Evolutionary conservation across 92 coral and sea anemone genomes (phyloP).

Genomic region (Pocillopora grandis): DNA sequence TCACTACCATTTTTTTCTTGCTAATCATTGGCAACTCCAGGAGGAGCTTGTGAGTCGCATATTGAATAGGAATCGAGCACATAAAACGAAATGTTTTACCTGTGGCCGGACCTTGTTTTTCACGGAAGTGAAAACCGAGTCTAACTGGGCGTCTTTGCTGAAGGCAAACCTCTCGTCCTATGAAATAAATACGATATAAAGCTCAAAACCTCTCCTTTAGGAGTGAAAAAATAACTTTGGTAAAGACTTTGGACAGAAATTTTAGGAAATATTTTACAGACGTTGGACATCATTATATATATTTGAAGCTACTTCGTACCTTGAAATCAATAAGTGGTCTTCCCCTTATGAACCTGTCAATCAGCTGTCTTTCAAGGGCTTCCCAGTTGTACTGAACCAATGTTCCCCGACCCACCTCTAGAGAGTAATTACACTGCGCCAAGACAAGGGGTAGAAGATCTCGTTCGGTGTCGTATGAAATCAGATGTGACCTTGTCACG

Average conservation of each 20-base stretch:
- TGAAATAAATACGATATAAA: neutral
- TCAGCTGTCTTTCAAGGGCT: constrained; percentile 83
- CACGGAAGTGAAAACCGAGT: constrained; percentile 57
- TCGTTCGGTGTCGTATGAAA: constrained; percentile 71
- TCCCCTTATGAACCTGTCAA: constrained; percentile 86
- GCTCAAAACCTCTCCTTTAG: neutral
- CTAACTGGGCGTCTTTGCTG: constrained; percentile 58
- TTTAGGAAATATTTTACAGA: too few relatives aligned
- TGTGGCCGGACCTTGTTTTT: constrained; percentile 47
- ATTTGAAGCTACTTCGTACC: constrained; percentile 35
- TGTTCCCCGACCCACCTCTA: constrained; percentile 82
- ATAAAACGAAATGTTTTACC: constrained; percentile 26
- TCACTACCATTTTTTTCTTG: too few relatives aligned
- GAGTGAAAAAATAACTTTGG: too few relatives aligned
- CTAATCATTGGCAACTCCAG: too few relatives aligned
- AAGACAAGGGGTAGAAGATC: constrained; percentile 78
- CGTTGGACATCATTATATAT: too few relatives aligned
- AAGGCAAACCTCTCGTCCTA: constrained; percentile 65
- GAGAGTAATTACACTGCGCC: constrained; percentile 86
- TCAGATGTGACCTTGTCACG: constrained; percentile 67
- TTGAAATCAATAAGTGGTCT: constrained; percentile 65
- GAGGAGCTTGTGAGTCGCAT: too few relatives aligned
- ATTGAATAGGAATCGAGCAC: neutral
- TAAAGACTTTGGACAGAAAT: too few relatives aligned
- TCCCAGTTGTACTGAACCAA: constrained; percentile 89